Conservation (phyloP, 1,140 invertebrate genomes). For the Saccostrea echinata region DNA sequence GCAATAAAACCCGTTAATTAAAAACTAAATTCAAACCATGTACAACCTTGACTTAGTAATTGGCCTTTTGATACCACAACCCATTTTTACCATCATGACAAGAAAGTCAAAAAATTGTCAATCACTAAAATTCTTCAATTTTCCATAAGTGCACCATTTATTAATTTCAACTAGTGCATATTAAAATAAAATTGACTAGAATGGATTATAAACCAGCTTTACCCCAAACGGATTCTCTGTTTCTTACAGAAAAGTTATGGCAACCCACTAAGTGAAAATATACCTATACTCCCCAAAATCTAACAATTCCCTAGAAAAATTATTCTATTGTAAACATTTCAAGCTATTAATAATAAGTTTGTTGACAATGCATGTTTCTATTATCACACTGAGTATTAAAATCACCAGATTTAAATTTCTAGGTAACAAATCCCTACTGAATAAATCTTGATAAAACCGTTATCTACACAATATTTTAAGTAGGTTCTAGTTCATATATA, state of each 20-base stretch:
- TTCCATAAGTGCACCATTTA: neutral
- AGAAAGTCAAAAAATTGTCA: no score
- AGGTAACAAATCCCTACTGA: neutral
- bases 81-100: no score
- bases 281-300: no score
- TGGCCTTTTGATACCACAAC: no score
- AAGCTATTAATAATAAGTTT: neutral
- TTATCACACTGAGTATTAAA: neutral
- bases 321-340: no score
- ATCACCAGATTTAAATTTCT: neutral
- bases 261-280: neutral
- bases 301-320: neutral
- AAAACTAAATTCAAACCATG: neutral
- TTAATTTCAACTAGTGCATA: neutral
- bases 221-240: neutral
- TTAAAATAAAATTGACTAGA: neutral
- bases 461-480: no score
- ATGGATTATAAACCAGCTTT: neutral
- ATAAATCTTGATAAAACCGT: neutral
- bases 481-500: no score
- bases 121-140: no score
- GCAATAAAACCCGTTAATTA: neutral
- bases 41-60: neutral
- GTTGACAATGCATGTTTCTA: neutral
- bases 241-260: neutral